Percentiles rank a stretch among this genome's conserved stretches.
Conservation (phyloP, 2,888 invertebrate genomes). For the Cheilosia urbana region DNA sequence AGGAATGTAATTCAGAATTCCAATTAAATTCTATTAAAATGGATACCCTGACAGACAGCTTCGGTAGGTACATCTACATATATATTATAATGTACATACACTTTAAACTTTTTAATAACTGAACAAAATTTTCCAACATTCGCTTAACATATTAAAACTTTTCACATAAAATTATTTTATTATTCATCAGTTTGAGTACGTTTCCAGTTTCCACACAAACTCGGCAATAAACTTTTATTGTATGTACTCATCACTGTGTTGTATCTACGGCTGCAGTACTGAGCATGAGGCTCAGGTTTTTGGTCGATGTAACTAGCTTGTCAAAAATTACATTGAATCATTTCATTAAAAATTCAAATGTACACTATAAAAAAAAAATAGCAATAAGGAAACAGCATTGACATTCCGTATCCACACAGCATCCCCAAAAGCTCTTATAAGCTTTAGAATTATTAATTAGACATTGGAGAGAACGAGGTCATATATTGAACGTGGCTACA, state of each 20-base stretch:
- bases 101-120: slow-evolving; percentile 52
- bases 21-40: slow-evolving; percentile 1
- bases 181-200: slow-evolving; percentile 61
- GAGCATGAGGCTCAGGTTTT: neutral
- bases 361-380: slow-evolving; percentile 2
- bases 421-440: neutral
- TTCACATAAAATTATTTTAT: slow-evolving; percentile 67
- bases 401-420: slow-evolving; percentile 32
- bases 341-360: slow-evolving; percentile 49
- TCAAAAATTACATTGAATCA: slow-evolving; percentile 45
- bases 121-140: slow-evolving; percentile 41
- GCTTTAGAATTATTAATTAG: slow-evolving; percentile 41
- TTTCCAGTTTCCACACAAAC: slow-evolving; percentile 42
- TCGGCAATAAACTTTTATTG: slow-evolving; percentile 50
- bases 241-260: slow-evolving; percentile 8
- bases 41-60: too few species aligned
- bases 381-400: slow-evolving; percentile 5
- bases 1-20: neutral
- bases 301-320: slow-evolving; percentile 18
- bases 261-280: neutral
- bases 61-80: too few species aligned
- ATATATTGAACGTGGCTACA: neutral
- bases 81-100: neutral
- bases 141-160: slow-evolving; percentile 56
- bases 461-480: slow-evolving; percentile 4